Percentiles rank a stretch among this genome's conserved stretches.
phyloP scores from a whole-genome alignment of 2,888 invertebrate genomes.

The Phlogophora meticulosa region DNA sequence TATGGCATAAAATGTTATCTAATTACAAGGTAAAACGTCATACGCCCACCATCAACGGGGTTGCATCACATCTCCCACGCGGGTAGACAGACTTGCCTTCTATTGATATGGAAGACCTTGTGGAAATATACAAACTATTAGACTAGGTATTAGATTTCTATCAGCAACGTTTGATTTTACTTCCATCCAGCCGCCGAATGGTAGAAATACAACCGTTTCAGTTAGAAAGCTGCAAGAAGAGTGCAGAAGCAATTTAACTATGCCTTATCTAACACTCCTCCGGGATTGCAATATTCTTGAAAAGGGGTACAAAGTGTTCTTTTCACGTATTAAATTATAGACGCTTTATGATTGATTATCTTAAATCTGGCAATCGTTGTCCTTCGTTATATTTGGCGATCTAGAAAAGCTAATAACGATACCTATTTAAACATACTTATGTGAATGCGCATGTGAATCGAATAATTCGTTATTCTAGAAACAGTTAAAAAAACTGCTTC shows the following conservation, averaged over 20 bases:
- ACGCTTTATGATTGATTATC: no score
- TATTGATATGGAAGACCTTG: constrained; percentile 56
- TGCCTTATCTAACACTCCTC: no score
- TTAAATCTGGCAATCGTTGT: not conserved
- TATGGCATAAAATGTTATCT: constrained; percentile 68
- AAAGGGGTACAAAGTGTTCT: no score
- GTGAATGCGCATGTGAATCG: not conserved
- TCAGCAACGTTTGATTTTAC: constrained; percentile 10
- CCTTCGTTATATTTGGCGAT: not conserved
- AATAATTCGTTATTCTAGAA: not conserved
- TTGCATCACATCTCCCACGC: constrained; percentile 67
- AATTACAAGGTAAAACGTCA: constrained; percentile 67
- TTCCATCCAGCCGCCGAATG: constrained; percentile 2
- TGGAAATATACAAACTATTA: constrained; percentile 29
- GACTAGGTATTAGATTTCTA: constrained; percentile 23
- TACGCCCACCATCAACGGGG: constrained; percentile 52
- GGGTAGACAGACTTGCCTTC: constrained; percentile 44
- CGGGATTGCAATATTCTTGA: no score
- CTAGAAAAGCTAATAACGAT: not conserved
- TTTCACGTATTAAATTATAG: no score
- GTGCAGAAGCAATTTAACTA: no score
- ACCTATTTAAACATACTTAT: no score
- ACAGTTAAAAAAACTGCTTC: not conserved
- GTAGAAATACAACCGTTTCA: no score
- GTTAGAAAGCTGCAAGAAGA: no score